Evolutionary conservation across 37 sponge, comb jelly and placozoan species (phyloP), one percentile per base, ranked within the genome.

Genomic region (Halichondria panicea): DNA sequence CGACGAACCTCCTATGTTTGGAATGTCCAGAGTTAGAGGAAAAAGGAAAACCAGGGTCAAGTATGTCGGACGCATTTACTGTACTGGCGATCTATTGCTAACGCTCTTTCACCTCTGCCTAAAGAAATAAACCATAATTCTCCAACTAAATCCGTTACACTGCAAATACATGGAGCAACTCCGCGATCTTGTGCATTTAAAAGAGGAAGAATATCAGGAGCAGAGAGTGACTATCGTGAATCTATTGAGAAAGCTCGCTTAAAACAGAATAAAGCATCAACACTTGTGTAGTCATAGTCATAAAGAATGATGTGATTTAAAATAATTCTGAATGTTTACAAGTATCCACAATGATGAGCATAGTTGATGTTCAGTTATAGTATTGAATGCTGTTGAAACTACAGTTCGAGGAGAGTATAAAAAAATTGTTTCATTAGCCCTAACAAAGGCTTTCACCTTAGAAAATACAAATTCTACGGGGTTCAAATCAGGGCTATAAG

Each of bases 401-500:
- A 50, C 53, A 19, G 53, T 50, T 19, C 53, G n/a, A n/a, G n/a
- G n/a, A n/a, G n/a, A n/a, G n/a, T n/a, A n/a, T 50, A 19, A 18
- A 12, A 50, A 12, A 50, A 50, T 18, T 50, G 18, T 19, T 19
- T 50, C 18, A 50, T 50, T 50, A 50, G 12, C 53, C 18, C 53
- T 9, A 21, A 28, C 28, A 34, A 35, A 63, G 35, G 6, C 21
- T 9, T 63, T 63, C 35, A 9, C 65, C 65, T 63, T 63, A 21
- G 31, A 31, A 63, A 63, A 63, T 19, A 42, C 40, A 21, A 28
- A 2, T 68, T 68, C 43, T 42, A 68, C 42, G 25, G 69, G 69
- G 42, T 68, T 68, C 28, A 68, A 68, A 28, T 68, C 44, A 13
- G 69, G 69, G 45, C 69, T 68, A 45, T 68, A 68, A 21, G 44